A percentile compares a stretch with the other conserved stretches of the same genome.
phyloP scores from a whole-genome alignment of 2,888 invertebrate species.

The Allygus modestus region DNA sequence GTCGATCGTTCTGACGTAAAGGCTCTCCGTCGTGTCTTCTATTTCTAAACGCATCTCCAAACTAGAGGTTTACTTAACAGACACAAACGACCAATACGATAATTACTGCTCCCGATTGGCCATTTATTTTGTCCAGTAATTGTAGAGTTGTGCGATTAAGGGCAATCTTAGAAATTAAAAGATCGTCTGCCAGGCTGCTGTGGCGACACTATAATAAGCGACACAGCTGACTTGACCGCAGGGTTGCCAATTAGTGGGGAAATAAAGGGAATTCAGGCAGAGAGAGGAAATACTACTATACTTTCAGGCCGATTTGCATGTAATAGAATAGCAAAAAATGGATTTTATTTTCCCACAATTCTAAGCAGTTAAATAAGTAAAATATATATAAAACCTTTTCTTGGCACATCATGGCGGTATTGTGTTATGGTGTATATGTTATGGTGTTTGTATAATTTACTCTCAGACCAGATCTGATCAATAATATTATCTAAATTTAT shows the following conservation, averaged over 20 bases:
- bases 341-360: too few relatives aligned
- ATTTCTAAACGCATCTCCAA: too few relatives aligned
- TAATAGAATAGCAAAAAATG: too few relatives aligned
- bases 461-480: too few relatives aligned
- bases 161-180: slow-evolving; percentile 43
- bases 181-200: slow-evolving; percentile 23
- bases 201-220: background rate
- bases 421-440: too few relatives aligned
- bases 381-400: too few relatives aligned
- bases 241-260: background rate
- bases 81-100: background rate
- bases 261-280: background rate
- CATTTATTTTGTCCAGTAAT: slow-evolving; percentile 28
- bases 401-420: too few relatives aligned
- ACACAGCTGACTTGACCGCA: background rate
- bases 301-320: background rate
- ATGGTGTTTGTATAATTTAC: too few relatives aligned
- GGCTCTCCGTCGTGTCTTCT: too few relatives aligned
- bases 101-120: slow-evolving; percentile 4
- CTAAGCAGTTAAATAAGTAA: too few relatives aligned
- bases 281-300: background rate
- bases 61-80: too few relatives aligned
- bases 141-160: slow-evolving; percentile 24
- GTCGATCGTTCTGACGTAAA: too few relatives aligned
- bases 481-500: background rate